Conservation (phyloP, 2,888 invertebrate species). For the Bhutanitis thaidina region DNA sequence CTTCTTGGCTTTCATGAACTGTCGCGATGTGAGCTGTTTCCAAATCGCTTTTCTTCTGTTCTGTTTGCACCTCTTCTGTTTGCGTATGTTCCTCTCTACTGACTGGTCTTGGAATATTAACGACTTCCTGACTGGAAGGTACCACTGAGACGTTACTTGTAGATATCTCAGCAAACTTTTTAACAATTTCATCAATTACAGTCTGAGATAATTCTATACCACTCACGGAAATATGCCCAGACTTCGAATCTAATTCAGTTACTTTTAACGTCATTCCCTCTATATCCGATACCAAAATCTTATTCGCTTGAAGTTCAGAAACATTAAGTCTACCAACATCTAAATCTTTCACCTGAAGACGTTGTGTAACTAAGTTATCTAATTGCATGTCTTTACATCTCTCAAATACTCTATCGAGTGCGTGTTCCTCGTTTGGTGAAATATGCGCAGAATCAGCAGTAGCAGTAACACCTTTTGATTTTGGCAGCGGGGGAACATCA, state of each 20-base stretch:
- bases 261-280: constrained; percentile 87
- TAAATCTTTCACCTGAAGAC: constrained; percentile 85
- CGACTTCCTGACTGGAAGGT: constrained; percentile 28
- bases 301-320: constrained; percentile 87
- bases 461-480: constrained; percentile 42
- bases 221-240: constrained; percentile 83
- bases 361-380: constrained; percentile 78
- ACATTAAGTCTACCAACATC: constrained; percentile 90
- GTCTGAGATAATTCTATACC: constrained; percentile 85
- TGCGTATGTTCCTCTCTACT: constrained; percentile 68
- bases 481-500: constrained; percentile 69
- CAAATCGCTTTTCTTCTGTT: constrained; percentile 26
- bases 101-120: constrained; percentile 41
- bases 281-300: constrained; percentile 89
- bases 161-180: constrained; percentile 73
- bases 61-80: constrained; percentile 43
- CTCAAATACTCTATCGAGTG: constrained; percentile 57
- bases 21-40: constrained; percentile 17
- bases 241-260: constrained; percentile 85
- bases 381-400: constrained; percentile 57
- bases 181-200: constrained; percentile 83
- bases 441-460: constrained; percentile 36
- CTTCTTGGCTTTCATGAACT: constrained; percentile 22
- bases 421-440: constrained; percentile 40
- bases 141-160: constrained; percentile 35